phyloP scores from a whole-genome alignment of 2,888 invertebrate species.

The Orchesella flavescens region DNA sequence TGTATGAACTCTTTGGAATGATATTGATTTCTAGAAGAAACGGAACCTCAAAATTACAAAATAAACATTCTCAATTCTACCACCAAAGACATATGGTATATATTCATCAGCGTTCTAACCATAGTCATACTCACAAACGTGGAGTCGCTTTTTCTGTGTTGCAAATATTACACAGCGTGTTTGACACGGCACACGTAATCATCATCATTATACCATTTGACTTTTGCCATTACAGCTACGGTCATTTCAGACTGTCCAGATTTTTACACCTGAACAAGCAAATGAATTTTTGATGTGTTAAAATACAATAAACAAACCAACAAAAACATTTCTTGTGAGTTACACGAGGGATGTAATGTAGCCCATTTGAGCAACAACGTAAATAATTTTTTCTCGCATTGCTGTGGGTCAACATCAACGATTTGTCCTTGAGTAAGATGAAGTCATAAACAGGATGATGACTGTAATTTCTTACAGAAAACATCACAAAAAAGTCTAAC shows the following conservation, averaged over 20 bases:
- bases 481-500: neutral
- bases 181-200: too few relatives aligned
- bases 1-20: constrained; percentile 37
- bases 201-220: constrained; percentile 34
- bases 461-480: constrained; percentile 33
- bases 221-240: constrained; percentile 27
- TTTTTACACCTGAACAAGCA: constrained; percentile 29
- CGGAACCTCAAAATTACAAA: constrained; percentile 38
- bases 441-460: constrained; percentile 48
- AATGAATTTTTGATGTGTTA: constrained; percentile 12
- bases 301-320: constrained; percentile 11
- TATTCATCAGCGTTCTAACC: neutral
- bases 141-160: too few relatives aligned
- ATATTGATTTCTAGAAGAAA: constrained; percentile 37
- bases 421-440: constrained; percentile 54
- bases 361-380: constrained; percentile 8
- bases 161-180: too few relatives aligned
- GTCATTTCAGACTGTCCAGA: constrained; percentile 10
- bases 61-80: constrained; percentile 27
- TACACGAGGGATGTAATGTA: neutral
- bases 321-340: constrained; percentile 1
- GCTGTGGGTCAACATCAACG: constrained; percentile 34
- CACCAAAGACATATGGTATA: neutral
- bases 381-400: too few relatives aligned
- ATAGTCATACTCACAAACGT: neutral